Percentiles rank a stretch among this genome's conserved stretches.
These are phyloP conservation scores for Heptranchias perlo DNA, from an alignment of 2,113 vertebrate genomes.

Conservation along the genomic window DNA sequence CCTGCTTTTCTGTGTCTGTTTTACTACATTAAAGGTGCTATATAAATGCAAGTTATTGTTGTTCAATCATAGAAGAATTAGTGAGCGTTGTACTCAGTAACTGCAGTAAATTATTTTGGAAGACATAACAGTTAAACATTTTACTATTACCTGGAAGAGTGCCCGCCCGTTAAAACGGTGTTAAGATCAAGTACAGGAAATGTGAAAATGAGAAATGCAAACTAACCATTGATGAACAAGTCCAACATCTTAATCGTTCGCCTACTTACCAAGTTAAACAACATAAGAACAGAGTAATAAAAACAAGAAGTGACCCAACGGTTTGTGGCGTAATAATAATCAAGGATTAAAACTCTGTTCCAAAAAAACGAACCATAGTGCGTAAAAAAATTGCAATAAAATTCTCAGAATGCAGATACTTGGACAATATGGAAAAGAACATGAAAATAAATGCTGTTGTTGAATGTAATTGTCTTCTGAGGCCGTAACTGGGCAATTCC, in stretches of 20 bases:
- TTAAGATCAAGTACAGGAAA: slow-evolving; percentile 1
- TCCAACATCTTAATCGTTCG: neutral
- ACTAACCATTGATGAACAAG: neutral
- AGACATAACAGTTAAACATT: neutral
- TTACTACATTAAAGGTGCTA: no score
- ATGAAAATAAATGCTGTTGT: neutral
- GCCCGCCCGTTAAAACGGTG: neutral
- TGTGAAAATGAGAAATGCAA: slow-evolving; percentile 10
- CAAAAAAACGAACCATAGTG: neutral
- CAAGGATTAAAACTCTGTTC: neutral
- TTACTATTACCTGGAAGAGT: neutral
- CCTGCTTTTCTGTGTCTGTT: neutral
- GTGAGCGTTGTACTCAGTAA: neutral
- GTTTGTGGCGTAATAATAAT: neutral
- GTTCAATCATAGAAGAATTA: neutral
- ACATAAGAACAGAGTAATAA: neutral
- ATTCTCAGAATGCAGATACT: neutral
- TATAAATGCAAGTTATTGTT: no score
- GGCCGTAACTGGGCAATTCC: neutral
- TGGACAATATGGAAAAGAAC: neutral
- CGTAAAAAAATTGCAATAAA: neutral
- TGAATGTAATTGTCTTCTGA: neutral
- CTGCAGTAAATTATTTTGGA: neutral
- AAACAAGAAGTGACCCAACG: neutral
- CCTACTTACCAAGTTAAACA: neutral